Evolutionary conservation across 2,113 vertebrate species (phyloP).

Genomic region (Leucopsar rothschildi): DNA sequence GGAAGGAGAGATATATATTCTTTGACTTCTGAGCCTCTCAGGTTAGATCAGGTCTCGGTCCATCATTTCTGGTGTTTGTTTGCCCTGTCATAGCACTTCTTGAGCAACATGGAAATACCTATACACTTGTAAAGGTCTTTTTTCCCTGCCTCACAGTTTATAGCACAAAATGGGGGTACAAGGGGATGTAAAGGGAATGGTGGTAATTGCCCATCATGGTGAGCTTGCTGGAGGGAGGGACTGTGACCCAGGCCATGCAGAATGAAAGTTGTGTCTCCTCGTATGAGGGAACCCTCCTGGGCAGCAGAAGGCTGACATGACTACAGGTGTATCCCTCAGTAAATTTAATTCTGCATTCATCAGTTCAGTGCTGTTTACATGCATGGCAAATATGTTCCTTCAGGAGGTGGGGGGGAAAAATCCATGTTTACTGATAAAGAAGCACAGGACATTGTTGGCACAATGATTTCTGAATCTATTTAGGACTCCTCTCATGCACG

Average conservation of each 20-base stretch:
- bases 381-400: not conserved
- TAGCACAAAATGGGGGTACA: not conserved
- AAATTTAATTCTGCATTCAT: not conserved
- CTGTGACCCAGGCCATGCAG: accelerated
- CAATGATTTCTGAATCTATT: not conserved
- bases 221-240: not conserved
- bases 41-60: not conserved
- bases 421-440: not conserved
- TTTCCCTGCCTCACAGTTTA: not conserved
- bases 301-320: not conserved
- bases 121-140: not conserved
- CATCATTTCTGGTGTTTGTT: not conserved
- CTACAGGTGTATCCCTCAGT: not conserved
- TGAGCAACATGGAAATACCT: not conserved
- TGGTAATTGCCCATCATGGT: not conserved
- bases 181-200: not conserved
- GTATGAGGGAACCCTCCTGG: not conserved
- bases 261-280: not conserved
- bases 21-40: not conserved
- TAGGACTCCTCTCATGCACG: not conserved
- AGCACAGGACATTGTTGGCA: not conserved
- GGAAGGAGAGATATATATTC: not conserved
- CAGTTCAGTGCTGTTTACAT: not conserved
- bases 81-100: not conserved
- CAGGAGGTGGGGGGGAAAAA: not conserved